These are phyloP conservation scores for Scaptomyza polygonia DNA, from an alignment of 2,888 invertebrate genomes.

Conservation along the genomic window DNA sequence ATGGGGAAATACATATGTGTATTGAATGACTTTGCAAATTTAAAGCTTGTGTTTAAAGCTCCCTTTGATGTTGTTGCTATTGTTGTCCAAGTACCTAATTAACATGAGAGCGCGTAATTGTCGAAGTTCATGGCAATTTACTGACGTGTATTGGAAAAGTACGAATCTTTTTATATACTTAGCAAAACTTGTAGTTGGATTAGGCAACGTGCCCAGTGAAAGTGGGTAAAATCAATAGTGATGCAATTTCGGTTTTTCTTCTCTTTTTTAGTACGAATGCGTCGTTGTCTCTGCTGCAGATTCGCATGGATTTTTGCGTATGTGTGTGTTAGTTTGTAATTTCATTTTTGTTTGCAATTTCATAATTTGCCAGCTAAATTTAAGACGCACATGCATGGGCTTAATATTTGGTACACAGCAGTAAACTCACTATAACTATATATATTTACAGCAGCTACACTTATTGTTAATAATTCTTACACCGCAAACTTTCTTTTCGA, in stretches of 20 bases:
- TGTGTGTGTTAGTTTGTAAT: conserved; percentile 18
- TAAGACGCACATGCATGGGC: neutral
- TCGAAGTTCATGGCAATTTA: conserved; percentile 53
- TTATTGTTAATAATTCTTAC: conserved; percentile 55
- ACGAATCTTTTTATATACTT: conserved; percentile 5
- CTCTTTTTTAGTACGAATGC: conserved; percentile 27
- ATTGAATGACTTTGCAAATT: conserved; percentile 65
- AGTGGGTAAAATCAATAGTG: conserved; percentile 80
- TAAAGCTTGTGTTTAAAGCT: conserved; percentile 46
- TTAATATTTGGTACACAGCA: conserved; percentile 1
- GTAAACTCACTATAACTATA: conserved; percentile 52
- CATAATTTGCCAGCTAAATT: neutral
- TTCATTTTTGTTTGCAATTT: conserved; percentile 41
- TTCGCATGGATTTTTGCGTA: conserved; percentile 35
- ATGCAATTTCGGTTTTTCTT: conserved; percentile 57
- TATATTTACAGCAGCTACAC: conserved; percentile 50
- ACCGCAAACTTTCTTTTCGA: conserved; percentile 70
- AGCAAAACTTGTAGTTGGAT: conserved; percentile 22
- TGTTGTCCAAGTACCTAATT: conserved; percentile 36
- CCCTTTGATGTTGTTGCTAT: conserved; percentile 16
- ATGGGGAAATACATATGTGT: conserved; percentile 14
- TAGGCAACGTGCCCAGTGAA: conserved; percentile 58
- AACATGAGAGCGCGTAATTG: conserved; percentile 58
- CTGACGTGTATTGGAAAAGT: conserved; percentile 49
- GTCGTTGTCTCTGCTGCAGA: conserved; percentile 34